These are phyloP conservation scores for Hypolimnas misippus DNA, from an alignment of 2,888 invertebrate species.

Conservation along the genomic window DNA sequence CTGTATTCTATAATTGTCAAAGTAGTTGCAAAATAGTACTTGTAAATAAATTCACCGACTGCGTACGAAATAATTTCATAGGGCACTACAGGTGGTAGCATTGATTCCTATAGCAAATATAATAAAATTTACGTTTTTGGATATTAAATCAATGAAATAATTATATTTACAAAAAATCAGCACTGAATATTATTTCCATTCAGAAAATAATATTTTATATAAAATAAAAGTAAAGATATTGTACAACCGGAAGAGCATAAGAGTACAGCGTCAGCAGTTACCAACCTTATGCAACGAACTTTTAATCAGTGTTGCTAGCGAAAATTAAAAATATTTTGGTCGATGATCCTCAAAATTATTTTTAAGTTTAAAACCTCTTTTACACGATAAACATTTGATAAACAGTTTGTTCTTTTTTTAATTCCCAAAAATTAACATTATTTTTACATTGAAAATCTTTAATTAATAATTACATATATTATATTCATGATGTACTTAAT, in stretches of 20 bases:
- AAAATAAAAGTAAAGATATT: conserved; percentile 43
- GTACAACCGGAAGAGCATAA: conserved; percentile 57
- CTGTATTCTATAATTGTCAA: conserved; percentile 68
- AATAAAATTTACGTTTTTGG: background rate
- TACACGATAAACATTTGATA: no score
- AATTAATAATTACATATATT: no score
- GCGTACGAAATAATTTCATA: conserved; percentile 77
- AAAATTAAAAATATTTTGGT: background rate
- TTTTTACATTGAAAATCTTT: no score
- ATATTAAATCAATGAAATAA: background rate
- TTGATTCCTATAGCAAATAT: conserved; percentile 49
- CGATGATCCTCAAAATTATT: background rate
- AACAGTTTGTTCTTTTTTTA: no score
- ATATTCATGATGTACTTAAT: no score
- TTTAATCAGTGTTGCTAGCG: conserved; percentile 50
- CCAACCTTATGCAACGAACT: conserved; percentile 56
- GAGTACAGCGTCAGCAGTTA: conserved; percentile 77
- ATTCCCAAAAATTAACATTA: no score
- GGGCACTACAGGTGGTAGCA: conserved; percentile 62
- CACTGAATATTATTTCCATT: background rate
- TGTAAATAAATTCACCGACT: conserved; percentile 82
- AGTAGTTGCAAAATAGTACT: conserved; percentile 78
- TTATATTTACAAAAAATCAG: background rate
- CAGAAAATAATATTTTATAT: background rate
- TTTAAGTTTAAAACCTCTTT: no score